Conservation (phyloP, 2,888 invertebrate genomes). For the Harpalus rubripes region DNA sequence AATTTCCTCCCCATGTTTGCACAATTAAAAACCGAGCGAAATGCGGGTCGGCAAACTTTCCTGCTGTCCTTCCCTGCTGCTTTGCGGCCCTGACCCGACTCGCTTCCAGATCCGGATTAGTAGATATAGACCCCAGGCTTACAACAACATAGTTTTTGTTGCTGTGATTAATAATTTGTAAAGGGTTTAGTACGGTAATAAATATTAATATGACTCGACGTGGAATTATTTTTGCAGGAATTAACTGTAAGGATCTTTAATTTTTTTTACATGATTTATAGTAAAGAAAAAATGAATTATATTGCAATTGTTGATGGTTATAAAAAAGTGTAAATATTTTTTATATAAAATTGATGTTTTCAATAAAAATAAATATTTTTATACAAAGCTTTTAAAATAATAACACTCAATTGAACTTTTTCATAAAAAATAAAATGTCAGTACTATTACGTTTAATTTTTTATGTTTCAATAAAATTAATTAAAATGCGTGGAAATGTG, state of each 20-base stretch:
- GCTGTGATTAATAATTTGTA: slow-evolving; percentile 36
- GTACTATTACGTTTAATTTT: background rate
- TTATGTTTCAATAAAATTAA: slow-evolving; percentile 1
- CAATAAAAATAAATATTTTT: background rate
- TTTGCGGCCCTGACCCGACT: background rate
- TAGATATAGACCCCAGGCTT: slow-evolving; percentile 41
- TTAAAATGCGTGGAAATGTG: background rate
- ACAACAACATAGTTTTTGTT: slow-evolving; percentile 35
- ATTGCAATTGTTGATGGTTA: background rate
- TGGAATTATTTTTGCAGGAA: slow-evolving; percentile 19
- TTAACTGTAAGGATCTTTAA: background rate
- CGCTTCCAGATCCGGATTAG: slow-evolving; percentile 39
- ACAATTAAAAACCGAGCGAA: slow-evolving; percentile 29
- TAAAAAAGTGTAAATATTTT: slow-evolving; percentile 14
- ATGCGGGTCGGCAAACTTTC: slow-evolving; percentile 15
- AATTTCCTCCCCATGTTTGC: slow-evolving; percentile 7
- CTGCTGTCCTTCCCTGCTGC: background rate
- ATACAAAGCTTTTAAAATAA: slow-evolving; percentile 1
- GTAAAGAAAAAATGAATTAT: background rate
- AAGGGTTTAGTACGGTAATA: slow-evolving; percentile 25
- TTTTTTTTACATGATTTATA: no score
- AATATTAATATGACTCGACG: slow-evolving; percentile 28
- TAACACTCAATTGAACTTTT: slow-evolving; percentile 1
- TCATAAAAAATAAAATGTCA: background rate
- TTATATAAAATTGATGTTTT: background rate